Percentiles rank a stretch among this genome's conserved stretches.
These are phyloP conservation scores for Brachynemurus nebulosus DNA, from an alignment of 2,888 invertebrate species.

Conservation along the genomic window DNA sequence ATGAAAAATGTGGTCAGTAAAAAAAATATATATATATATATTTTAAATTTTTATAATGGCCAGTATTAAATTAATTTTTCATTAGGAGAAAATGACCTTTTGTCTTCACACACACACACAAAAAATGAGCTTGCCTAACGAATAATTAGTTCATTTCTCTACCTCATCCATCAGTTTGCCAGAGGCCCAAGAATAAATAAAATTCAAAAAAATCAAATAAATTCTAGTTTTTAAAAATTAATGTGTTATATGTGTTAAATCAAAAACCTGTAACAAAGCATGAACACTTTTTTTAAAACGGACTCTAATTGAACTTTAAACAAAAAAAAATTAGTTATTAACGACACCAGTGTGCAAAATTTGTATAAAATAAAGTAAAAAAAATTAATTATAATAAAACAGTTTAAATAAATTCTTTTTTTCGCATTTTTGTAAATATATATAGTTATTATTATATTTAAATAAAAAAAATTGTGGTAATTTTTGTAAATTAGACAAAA, in stretches of 20 bases:
- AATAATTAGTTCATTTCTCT: not conserved
- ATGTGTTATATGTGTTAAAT: not conserved
- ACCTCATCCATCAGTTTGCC: not conserved
- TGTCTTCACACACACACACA: not conserved
- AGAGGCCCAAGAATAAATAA: constrained; percentile 1
- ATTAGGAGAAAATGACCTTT: not conserved
- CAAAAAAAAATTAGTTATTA: too few species aligned
- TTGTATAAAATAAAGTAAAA: not conserved
- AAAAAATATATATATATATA: too few species aligned
- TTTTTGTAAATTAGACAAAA: constrained; percentile 2
- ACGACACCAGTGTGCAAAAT: not conserved
- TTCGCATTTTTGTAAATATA: constrained; percentile 1
- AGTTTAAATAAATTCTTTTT: not conserved
- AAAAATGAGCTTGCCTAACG: constrained; percentile 1
- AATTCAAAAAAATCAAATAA: not conserved
- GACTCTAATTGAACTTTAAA: not conserved
- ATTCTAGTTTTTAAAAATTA: not conserved
- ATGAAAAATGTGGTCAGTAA: not conserved
- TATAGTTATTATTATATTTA: too few species aligned
- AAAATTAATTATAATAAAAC: not conserved
- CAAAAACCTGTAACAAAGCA: not conserved
- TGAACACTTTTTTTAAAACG: not conserved
- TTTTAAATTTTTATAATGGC: too few species aligned
- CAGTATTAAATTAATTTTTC: not conserved
- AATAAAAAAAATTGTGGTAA: not conserved